These are phyloP conservation scores for Hipposideros larvatus DNA, from an alignment of 2,797 vertebrate genomes.

Conservation along the genomic window DNA sequence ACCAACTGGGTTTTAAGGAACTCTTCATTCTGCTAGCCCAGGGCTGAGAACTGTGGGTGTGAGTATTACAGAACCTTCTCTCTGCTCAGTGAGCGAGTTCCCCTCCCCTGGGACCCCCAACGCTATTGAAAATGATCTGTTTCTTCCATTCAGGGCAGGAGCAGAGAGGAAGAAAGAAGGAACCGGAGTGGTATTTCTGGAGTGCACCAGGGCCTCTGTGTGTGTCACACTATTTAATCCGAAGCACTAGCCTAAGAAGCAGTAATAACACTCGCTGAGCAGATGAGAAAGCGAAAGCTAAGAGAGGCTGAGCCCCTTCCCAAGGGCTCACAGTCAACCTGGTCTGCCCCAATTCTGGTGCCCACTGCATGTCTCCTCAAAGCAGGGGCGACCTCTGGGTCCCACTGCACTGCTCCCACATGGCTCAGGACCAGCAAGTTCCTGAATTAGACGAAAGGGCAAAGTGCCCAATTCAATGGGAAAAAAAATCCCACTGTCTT, in stretches of 20 bases:
- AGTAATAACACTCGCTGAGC: neutral
- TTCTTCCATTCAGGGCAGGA: neutral
- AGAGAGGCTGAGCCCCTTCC: neutral
- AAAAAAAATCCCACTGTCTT: neutral
- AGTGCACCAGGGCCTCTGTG: neutral
- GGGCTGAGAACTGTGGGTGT: neutral
- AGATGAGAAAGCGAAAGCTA: neutral
- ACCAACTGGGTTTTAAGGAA: neutral
- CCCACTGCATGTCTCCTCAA: neutral
- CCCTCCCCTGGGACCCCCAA: neutral
- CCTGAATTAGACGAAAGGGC: neutral
- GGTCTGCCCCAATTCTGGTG: neutral
- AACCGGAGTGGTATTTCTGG: neutral
- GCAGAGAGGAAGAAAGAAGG: neutral
- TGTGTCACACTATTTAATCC: rapidly evolving
- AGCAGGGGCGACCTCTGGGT: neutral
- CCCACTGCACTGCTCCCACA: neutral
- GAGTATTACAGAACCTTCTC: neutral
- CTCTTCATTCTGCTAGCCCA: neutral
- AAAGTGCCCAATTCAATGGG: too few species aligned
- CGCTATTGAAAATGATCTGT: rapidly evolving
- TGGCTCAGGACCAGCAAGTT: neutral
- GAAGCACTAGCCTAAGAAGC: too few species aligned
- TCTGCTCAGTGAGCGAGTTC: neutral
- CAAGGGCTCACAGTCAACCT: neutral